Percentiles rank a stretch among this genome's conserved stretches.
Conservation (phyloP, 2,113 vertebrate genomes). For the Indicator maculatus region DNA sequence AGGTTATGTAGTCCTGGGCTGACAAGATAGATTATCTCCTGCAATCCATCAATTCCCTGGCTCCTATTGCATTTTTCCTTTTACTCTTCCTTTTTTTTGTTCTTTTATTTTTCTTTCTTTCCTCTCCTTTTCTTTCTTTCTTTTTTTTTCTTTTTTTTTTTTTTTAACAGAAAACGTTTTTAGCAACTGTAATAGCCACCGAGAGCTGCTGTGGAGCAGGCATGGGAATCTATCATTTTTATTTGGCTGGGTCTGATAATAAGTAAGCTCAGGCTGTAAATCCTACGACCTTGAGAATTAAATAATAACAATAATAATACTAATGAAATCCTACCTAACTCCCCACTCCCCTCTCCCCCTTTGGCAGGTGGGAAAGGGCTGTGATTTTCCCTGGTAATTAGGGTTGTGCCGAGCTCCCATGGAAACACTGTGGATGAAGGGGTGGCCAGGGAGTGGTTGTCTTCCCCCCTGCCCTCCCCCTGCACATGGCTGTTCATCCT, state of each 20-base stretch:
- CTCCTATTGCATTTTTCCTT: slow-evolving; percentile 54
- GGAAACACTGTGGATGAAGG: not conserved
- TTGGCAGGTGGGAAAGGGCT: slow-evolving; percentile 21
- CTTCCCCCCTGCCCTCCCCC: not conserved
- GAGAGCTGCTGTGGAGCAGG: slow-evolving; percentile 69
- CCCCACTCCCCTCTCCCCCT: not conserved
- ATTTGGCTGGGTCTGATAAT: slow-evolving; percentile 69
- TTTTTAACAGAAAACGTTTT: slow-evolving; percentile 69
- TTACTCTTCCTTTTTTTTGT: not conserved
- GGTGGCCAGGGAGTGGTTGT: not conserved
- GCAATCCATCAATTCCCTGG: slow-evolving; percentile 50
- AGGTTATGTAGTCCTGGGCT: slow-evolving; percentile 70
- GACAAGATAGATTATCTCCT: slow-evolving; percentile 72
- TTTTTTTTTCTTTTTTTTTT: not conserved
- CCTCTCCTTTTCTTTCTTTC: not conserved
- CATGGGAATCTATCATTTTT: slow-evolving; percentile 74
- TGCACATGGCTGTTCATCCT: not conserved
- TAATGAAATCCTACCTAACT: slow-evolving; percentile 35
- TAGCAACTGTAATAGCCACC: slow-evolving; percentile 68
- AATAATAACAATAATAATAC: slow-evolving; percentile 48
- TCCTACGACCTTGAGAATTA: slow-evolving; percentile 71
- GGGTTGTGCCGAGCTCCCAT: not conserved
- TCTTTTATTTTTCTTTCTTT: not conserved
- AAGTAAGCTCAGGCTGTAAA: slow-evolving; percentile 70
- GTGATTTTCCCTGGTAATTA: not conserved